These are phyloP conservation scores for Thera britannica DNA, from an alignment of 2,888 invertebrate species.

Conservation along the genomic window DNA sequence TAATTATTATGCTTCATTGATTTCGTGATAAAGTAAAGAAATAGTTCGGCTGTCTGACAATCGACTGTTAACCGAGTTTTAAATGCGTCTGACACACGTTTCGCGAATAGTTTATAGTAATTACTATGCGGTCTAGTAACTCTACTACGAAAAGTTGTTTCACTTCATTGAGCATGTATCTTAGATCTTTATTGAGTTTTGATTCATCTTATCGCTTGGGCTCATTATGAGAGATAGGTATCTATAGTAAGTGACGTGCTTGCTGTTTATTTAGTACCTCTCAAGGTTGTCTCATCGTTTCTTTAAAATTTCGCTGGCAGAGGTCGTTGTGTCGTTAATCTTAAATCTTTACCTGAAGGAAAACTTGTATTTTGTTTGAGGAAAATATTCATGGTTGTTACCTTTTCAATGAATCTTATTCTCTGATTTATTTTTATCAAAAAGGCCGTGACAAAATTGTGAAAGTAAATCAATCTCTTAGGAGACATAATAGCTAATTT, in stretches of 20 bases:
- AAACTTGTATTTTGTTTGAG: conserved; percentile 14
- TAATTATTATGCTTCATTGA: conserved; percentile 15
- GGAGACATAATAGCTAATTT: no score
- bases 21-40: conserved; percentile 4
- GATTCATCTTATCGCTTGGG: conserved; percentile 28
- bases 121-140: conserved; percentile 40
- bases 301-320: conserved; percentile 12
- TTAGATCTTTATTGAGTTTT: not conserved
- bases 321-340: conserved; percentile 15
- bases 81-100: conserved; percentile 10
- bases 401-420: conserved; percentile 5
- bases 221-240: conserved; percentile 27
- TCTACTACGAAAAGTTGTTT: conserved; percentile 36
- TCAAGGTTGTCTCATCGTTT: conserved; percentile 25
- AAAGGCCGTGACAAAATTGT: conserved; percentile 9
- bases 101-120: conserved; percentile 27
- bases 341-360: conserved; percentile 26
- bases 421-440: conserved; percentile 4
- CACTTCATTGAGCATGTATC: conserved; percentile 31
- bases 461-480: not conserved
- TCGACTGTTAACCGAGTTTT: not conserved
- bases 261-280: conserved; percentile 28
- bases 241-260: conserved; percentile 25
- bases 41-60: conserved; percentile 1
- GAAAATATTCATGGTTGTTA: conserved; percentile 14